Conservation (phyloP, 2,888 invertebrate genomes). For the Chloromyia formosa region DNA sequence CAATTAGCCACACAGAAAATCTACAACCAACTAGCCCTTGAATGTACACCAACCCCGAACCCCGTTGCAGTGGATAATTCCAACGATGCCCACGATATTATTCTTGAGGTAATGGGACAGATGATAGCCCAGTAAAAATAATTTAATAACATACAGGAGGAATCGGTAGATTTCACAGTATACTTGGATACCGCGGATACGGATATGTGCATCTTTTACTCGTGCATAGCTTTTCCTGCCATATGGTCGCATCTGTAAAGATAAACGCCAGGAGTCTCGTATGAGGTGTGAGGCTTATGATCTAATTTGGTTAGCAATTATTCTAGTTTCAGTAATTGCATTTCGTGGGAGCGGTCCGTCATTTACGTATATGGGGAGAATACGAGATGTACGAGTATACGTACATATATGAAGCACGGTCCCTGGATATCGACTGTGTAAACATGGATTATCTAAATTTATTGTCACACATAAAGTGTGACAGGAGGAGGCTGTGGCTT, state of each 20-base stretch:
- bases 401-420: too few relatives aligned
- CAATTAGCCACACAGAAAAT: constrained; percentile 29
- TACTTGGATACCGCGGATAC: not conserved
- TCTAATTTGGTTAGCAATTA: constrained; percentile 18
- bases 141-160: constrained; percentile 32
- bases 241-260: not conserved
- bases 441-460: not conserved
- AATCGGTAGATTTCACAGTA: not conserved
- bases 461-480: not conserved
- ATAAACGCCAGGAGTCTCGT: not conserved
- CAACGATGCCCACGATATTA: constrained; percentile 29
- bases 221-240: not conserved
- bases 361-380: not conserved
- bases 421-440: not conserved
- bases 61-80: constrained; percentile 18
- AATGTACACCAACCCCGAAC: not conserved
- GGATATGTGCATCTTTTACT: not conserved
- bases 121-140: constrained; percentile 35
- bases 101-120: constrained; percentile 42
- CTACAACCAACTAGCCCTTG: not conserved
- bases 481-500: too few relatives aligned
- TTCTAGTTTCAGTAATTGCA: constrained; percentile 7
- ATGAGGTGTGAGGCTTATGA: constrained; percentile 26
- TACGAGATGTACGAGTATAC: too few relatives aligned
- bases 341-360: not conserved